These are phyloP conservation scores for Eueremaeus valkanovi DNA, from an alignment of 2,888 invertebrate genomes.

Conservation along the genomic window DNA sequence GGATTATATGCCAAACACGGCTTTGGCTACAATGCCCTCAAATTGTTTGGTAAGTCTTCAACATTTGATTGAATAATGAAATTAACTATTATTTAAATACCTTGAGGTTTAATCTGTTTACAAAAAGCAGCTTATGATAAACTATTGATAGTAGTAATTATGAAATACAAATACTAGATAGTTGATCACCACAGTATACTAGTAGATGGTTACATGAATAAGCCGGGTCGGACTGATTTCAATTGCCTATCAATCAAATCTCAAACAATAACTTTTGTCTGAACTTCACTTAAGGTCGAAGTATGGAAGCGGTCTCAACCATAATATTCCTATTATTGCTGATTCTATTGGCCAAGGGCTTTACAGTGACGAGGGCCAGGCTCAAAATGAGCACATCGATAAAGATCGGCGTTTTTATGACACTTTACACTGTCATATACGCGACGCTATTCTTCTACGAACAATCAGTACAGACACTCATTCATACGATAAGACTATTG, in stretches of 20 bases:
- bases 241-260: too few relatives aligned
- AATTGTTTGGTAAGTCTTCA: constrained; percentile 53
- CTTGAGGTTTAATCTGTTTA: neutral
- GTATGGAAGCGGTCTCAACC: constrained; percentile 68
- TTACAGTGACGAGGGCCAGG: constrained; percentile 79
- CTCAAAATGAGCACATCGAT: constrained; percentile 68
- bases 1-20: constrained; percentile 74
- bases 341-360: constrained; percentile 80
- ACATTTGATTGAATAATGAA: neutral
- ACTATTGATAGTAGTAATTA: too few relatives aligned
- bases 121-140: too few relatives aligned
- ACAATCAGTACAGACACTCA: constrained; percentile 60
- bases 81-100: neutral
- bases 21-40: constrained; percentile 57
- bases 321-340: constrained; percentile 71
- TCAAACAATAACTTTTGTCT: too few relatives aligned
- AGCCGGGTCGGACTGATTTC: too few relatives aligned
- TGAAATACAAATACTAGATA: too few relatives aligned
- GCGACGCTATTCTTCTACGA: constrained; percentile 73
- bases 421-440: constrained; percentile 68
- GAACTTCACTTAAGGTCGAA: too few relatives aligned
- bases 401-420: constrained; percentile 74
- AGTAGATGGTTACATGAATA: too few relatives aligned
- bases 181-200: too few relatives aligned
- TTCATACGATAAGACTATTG: constrained; percentile 39